Evolutionary conservation across 2,113 vertebrate genomes (phyloP), one percentile per base, ranked within the genome.

Genomic region (Thunnus maccoyii): DNA sequence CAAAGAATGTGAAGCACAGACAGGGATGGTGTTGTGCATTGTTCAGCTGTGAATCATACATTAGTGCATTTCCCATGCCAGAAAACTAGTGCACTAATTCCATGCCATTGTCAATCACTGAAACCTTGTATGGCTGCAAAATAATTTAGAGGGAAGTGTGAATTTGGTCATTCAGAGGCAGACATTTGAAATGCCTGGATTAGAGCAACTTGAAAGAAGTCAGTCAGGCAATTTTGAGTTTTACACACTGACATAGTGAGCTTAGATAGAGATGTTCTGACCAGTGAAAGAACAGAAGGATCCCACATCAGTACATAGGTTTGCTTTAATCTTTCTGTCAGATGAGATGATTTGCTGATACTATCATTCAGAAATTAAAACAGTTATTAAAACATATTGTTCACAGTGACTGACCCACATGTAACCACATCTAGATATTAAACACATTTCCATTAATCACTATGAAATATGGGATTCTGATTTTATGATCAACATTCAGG

Each of bases 11-110:
- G 20, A 77, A 17, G 17, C 47, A 84, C 64, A 67, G 66, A 32
- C 52, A 55, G 44, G 48, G 3, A 72, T 27, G 12, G 36, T 10
- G 20, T n/a, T 22, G 66, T 72, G 47, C 41, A 81, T 75, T 72
- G 66, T 72, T 51, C 41, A 81, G 57, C 67, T 71, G 67, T 83
- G 72, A 76, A 64, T 86, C 56, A 74, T 86, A 54, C 84, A 84
- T 86, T 78, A 47, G 20, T 68, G 52, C 76, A 80, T 83, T 80
- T 51, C 17, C 46, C 14, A 36, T 80, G 75, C 68, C 52, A 72
- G 50, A 52, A 71, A 84, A 64, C 50, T 82, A 70, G 44, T 54
- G 72, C 63, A 58, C 18, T 50, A 72, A 56, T 86, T 76, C 66
- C 22, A 81, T 68, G 51, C 61, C 57, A 51, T 56, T 84, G 78